Base-by-base conservation (phyloP, 2,888 invertebrate species). In the Scotopteryx bipunctaria region DNA sequence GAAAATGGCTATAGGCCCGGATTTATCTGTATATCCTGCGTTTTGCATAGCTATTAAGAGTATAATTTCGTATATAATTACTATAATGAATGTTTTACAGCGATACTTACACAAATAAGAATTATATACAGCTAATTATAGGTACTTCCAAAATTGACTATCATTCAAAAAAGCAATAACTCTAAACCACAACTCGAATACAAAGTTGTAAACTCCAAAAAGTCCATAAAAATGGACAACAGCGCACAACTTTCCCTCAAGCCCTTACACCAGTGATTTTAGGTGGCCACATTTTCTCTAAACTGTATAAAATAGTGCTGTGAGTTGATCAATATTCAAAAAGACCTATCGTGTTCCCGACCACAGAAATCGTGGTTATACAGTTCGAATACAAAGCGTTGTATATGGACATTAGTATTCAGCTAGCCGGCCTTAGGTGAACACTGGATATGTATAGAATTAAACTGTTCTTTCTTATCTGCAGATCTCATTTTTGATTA, bases 341-440 rank as follows among this genome's bases (percentile, higher is more conserved):
- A 80, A 72, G 81, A 71, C 72, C 72, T 69, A 68, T 69, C 78
- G 63, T 69, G 72, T 81, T 72, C 77, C 74, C 76, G 80, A 76
- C 79, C 76, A 81, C 83, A 86, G 86, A 85, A 86, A 87, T 86
- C 86, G 88, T 88, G 87, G 73, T 71, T 63, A 67, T 71, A 67
- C 71, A 77, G 61, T 56, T 62, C 61, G 88, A 83, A 88, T 88
- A 86, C 84, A 86, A 88, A 69, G 69, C 63, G 57, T 55, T 61
- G 42, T 21, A 64, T 59, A 64, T 64, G 67, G 66, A 55, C 62
- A 82, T 86, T 87, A 80, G 83, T 88, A 89, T 88, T 81, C 87
- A 74, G 59, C 67, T 69, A 73, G 77, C 57, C 68, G 59, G 60
- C 62, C 61, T 71, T 76, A 83, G 73, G 61, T 74, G 75, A 77